phyloP scores from a whole-genome alignment of 2,797 vertebrate species.

The Fistularia commersonii region DNA sequence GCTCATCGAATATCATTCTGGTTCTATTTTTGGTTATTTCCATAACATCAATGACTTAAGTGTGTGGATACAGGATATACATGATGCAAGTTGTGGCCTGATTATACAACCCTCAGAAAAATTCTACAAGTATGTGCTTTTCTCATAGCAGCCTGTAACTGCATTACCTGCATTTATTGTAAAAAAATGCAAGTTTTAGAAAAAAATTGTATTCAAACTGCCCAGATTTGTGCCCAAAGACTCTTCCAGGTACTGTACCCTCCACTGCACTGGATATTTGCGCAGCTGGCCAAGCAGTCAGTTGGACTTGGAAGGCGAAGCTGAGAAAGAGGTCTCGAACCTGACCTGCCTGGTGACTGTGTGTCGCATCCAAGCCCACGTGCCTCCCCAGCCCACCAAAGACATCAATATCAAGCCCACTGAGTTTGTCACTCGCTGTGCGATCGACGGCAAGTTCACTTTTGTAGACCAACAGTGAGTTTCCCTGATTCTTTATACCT shows the following conservation, averaged over 20 bases:
- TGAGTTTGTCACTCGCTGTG: constrained; percentile 89
- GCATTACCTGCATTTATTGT: too few relatives aligned
- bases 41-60: too few relatives aligned
- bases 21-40: too few relatives aligned
- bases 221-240: constrained; percentile 58
- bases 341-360: constrained; percentile 91
- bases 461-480: constrained; percentile 96
- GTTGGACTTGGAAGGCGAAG: constrained; percentile 83
- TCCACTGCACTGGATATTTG: constrained; percentile 95
- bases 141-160: too few relatives aligned
- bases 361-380: constrained; percentile 84
- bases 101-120: too few relatives aligned
- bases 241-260: constrained; percentile 86
- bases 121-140: too few relatives aligned
- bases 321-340: constrained; percentile 83
- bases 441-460: constrained; percentile 94
- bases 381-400: constrained; percentile 73
- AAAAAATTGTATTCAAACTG: background rate
- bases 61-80: too few relatives aligned
- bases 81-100: too few relatives aligned
- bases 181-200: too few relatives aligned
- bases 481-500: constrained; percentile 2
- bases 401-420: constrained; percentile 85
- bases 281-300: constrained; percentile 89
- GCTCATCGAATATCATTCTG: too few relatives aligned